Evolutionary conservation across 2,113 vertebrate species (phyloP), one percentile per base, ranked within the genome.

Genomic region (Oncorhynchus tshawytscha): DNA sequence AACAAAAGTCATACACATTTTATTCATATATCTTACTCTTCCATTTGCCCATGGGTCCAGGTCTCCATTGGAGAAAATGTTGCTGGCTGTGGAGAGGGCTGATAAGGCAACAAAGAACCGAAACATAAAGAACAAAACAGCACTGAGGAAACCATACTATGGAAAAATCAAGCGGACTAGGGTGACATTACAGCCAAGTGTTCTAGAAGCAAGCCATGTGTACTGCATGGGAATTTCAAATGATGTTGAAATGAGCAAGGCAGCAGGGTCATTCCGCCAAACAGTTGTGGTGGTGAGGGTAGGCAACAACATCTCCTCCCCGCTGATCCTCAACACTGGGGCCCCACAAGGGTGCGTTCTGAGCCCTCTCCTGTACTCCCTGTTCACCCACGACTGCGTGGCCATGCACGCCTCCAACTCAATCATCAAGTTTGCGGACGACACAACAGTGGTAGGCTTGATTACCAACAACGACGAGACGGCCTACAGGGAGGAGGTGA

Each of bases 21-120:
- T 0, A 39, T 39, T 39, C 1, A 39, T 39, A 39, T 39, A 2
- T 24, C 94, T 94, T 91, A 99, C 97, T 89, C 97, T 96, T 4
- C 97, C 96, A 1, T 96, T 93, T 3, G 97, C 96, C 97, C 97
- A 98, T 0, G 97, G 97, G 86, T 99, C 97, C 89, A 98, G 88
- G 79, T 97, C 94, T 31, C 97, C 97, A 0, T 99, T 99, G 70
- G 97, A 99, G 90, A 98, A 99, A 72, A 99, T 96, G 89, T 97
- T 98, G 91, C 94, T 97, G 78, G 95, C 91, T 0, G 93, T 91
- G 64, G 82, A 88, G 75, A 98, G 91, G 49, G 93, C 97, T 99
- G 86, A 69, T 91, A 25, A 20, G 15, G 83, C 11, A 60, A 22
- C 4, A n/a, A 51, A 51, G 5, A 60, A 22, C 13, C 8, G 31